Evolutionary conservation across 1,140 invertebrate genomes (phyloP).

Genomic region (Megalopta genalis): DNA sequence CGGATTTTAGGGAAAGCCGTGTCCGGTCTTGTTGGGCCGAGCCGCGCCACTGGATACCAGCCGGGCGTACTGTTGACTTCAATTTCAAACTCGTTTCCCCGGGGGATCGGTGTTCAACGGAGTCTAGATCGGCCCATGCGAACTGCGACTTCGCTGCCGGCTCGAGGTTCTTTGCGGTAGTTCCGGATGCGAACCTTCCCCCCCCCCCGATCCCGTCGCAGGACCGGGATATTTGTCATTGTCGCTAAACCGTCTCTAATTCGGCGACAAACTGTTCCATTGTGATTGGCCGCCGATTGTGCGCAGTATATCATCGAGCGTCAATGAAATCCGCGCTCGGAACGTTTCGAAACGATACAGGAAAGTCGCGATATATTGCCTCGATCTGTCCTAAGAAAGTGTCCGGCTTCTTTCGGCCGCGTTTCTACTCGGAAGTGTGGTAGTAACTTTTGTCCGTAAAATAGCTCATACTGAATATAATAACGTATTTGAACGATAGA

Average conservation of each 20-base stretch:
- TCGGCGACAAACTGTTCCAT: constrained; percentile 41
- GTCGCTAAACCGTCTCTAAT: constrained; percentile 34
- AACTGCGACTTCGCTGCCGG: no score
- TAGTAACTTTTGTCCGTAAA: no score
- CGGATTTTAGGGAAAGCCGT: constrained; percentile 15
- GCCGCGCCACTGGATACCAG: no score
- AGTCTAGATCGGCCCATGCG: no score
- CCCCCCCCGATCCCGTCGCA: not conserved
- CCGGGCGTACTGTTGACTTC: not conserved
- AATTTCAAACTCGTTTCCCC: not conserved
- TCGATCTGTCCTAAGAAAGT: not conserved
- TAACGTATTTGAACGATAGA: no score
- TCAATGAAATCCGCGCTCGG: constrained; percentile 15
- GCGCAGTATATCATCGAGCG: constrained; percentile 8
- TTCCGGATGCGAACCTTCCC: not conserved
- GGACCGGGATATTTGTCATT: constrained; percentile 6
- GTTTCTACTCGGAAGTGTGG: no score
- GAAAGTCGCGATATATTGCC: not conserved
- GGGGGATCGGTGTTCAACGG: no score
- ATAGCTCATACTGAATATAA: no score
- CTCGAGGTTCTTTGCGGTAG: not conserved
- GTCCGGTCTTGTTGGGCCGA: not conserved
- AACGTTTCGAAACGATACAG: constrained; percentile 9
- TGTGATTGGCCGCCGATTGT: constrained; percentile 11
- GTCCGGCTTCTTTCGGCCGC: no score